Base-by-base conservation (phyloP, 2,797 vertebrate species). In the Phoebastria nigripes region DNA sequence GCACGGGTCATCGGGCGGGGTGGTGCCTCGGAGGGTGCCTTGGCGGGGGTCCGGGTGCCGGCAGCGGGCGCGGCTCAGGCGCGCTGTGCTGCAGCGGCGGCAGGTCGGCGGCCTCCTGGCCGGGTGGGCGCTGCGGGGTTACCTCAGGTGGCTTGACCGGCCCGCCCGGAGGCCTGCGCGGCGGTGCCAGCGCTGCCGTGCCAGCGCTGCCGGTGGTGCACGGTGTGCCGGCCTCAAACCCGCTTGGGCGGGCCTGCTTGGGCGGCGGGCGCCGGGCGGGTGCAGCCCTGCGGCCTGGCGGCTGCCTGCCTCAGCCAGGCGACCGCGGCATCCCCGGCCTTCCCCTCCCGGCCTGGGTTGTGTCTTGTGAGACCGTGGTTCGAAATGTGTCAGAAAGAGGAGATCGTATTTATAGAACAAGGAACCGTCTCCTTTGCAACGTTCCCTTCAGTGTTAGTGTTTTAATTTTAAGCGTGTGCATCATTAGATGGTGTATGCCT, bases 391-490 rank as follows among this genome's bases (percentile, higher is more conserved):
- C 33, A 13, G 46, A 17, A 65, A 8, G 15, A 19, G 59, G 47
- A 33, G 29, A 11, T n/a, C 0, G 15, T 54, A 5, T 12, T 46
- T 49, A 13, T 18, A 11, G 37, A 28, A 22, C 19, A 42, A 77
- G 33, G 55, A 51, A 6, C 31, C 5, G 2, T 19, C 28, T 49
- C 7, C 16, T 55, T 41, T 17, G 8, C 5, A 21, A 19, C 8
- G 1, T 49, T 77, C 12, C 16, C 44, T 17, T n/a, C 26, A 0
- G 52, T 2, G 76, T n/a, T 56, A 0, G 47, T 3, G 67, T 28
- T 52, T 28, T 31, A 21, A 31, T 25, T 3, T 3, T 15, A 3
- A 21, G n/a, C 1, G 1, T 29, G 4, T 8, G 39, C 5, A 0
- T 46, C 4, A 11, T 49, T 9, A 35, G 26, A 2, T 8, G 14